Base-by-base conservation (phyloP, 1,140 invertebrate species). In the Gryllus bimaculatus region DNA sequence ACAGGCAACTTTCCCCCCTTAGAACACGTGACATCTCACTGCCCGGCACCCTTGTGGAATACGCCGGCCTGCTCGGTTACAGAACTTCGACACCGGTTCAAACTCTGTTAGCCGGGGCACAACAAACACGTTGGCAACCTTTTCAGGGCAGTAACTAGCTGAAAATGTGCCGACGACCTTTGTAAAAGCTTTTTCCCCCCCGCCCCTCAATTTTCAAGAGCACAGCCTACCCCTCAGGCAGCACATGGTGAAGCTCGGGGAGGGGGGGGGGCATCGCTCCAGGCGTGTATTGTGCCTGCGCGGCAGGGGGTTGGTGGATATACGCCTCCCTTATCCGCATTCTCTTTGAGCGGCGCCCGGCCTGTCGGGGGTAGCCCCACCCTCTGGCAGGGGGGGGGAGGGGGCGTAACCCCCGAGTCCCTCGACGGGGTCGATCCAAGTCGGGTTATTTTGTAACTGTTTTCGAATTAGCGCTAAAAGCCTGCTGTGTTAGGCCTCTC, bases 371-470 rank as follows among this genome's bases (percentile, higher is more conserved):
- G 26, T 39, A 39, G 26, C 26, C 26, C 26, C 26, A 39, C 26
- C 26, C 26, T 5, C 26, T 39, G 54, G 49, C 8, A 8, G 49
- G 54, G 54, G 54, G 7, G 18, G 18, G 10, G 7, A 7, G 54
- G 54, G 10, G 10, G 10, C 18, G 54, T 66, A 13, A 18, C 18
- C 18, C 18, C 18, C 54, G 2, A 13, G 10, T 66, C 54, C 26
- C 26, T 39, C 5, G 5, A 39, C 26, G 26, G 54, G 10, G 54
- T 66, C 54, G 54, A 66, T 66, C 10, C 54, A 66, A 7, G 54
- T 66, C 54, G 54, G 54, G 18, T 66, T 66, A 66, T 66, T 66
- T 66, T 66, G 54, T 66, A 66, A 66, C 54, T 66, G 54, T 66
- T 66, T 66, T 66, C 54, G 54, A 66, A 66, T 66, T 66, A 66